Base-by-base conservation (phyloP, 2,888 invertebrate genomes). In the Hyposoter dolosus region DNA sequence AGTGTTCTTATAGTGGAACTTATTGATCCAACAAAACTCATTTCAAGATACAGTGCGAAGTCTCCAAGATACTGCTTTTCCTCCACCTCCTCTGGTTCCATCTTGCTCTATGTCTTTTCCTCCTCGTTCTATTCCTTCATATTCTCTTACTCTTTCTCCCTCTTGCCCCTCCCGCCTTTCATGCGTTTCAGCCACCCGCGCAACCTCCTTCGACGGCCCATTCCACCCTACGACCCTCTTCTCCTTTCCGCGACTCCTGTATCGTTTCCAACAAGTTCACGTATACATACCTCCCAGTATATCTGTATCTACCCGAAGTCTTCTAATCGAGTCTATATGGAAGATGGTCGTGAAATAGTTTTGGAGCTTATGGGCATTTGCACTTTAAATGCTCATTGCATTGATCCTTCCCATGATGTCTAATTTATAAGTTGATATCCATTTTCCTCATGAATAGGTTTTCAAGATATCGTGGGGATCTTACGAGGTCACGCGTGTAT, bases 21-120 rank as follows among this genome's bases (percentile, higher is more conserved):
- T 94, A 94, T 94, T 94, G 94, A 94, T 94, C 94, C 94, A 94
- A 94, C 94, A 94, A 94, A 94, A 94, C 94, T 94, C 94, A 94
- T 94, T 94, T 94, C 94, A 93, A 94, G 94, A 94, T 94, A 94
- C 94, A 94, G 94, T 94, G 94, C 94, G 93, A 94, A 94, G 94
- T 94, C 94, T 93, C 93, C 94, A 93, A 93, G 94, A 94, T 94
- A 94, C 93, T 93, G 69, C 93, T 93, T 90, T 91, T 91, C 90
- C 92, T 90, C 88, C 88, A 90, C 86, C 87, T 89, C 89, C 90
- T 89, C 90, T 89, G 89, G 88, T 89, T 88, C 89, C 88, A 87
- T 89, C 89, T 89, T 90, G 90, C 87, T 90, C 90, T 88, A 72
- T 82, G 89, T 89, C 88, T 82, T 83, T 85, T 88, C 85, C 78